Conservation (phyloP, 2,888 invertebrate genomes). For the Eueremaeus valkanovi region DNA sequence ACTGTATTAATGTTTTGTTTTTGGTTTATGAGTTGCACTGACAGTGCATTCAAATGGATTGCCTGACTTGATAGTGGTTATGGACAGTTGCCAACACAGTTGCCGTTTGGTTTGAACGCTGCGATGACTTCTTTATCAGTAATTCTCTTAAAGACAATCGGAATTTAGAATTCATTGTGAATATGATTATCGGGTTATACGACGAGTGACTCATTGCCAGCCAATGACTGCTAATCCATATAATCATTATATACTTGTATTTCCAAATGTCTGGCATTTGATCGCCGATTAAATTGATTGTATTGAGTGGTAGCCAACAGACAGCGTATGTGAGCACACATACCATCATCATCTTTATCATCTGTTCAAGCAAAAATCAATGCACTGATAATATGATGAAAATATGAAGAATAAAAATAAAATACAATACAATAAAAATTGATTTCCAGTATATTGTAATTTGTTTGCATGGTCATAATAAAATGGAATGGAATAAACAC, state of each 20-base stretch:
- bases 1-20: too few species aligned
- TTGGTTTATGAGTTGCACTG: too few species aligned
- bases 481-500: too few species aligned
- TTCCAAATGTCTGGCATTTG: slow-evolving; percentile 54
- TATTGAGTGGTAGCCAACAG: slow-evolving; percentile 58
- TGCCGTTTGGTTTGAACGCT: neutral
- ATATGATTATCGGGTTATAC: slow-evolving; percentile 82
- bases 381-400: too few species aligned
- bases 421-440: too few species aligned
- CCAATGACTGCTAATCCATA: slow-evolving; percentile 76
- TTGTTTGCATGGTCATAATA: too few species aligned
- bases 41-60: neutral
- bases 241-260: slow-evolving; percentile 66
- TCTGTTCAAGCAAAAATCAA: slow-evolving; percentile 51
- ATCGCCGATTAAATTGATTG: slow-evolving; percentile 32
- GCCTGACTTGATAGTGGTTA: neutral
- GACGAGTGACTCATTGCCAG: slow-evolving; percentile 72
- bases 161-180: slow-evolving; percentile 79
- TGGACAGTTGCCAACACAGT: neutral
- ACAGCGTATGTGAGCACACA: slow-evolving; percentile 58
- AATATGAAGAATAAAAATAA: too few species aligned
- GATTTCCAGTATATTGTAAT: too few species aligned
- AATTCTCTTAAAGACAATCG: slow-evolving; percentile 51
- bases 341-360: slow-evolving; percentile 60
- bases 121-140: neutral